Evolutionary conservation across 2,113 vertebrate species (phyloP).

Genomic region (Chaenocephalus aceratus): DNA sequence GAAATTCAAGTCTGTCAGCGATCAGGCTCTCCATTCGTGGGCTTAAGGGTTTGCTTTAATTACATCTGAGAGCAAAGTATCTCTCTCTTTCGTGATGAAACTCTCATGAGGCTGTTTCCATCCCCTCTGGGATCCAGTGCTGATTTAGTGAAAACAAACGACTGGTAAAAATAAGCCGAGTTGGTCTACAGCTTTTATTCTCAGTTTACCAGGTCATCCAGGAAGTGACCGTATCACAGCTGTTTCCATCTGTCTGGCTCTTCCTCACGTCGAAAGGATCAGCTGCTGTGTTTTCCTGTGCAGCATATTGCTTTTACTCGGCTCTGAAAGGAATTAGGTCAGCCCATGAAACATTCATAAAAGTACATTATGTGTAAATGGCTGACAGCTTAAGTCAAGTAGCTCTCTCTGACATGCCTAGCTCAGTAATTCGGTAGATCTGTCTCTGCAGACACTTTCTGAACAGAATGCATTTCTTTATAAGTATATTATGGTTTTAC

Average conservation of each 20-base stretch:
- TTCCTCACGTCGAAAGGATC: constrained; percentile 45
- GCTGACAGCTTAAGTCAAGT: constrained; percentile 69
- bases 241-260: constrained; percentile 3
- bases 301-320: constrained; percentile 61
- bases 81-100: constrained; percentile 26
- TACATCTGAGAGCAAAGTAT: constrained; percentile 55
- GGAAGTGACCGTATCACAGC: constrained; percentile 41
- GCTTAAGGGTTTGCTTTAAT: constrained; percentile 65
- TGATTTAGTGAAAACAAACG: constrained; percentile 48
- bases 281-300: constrained; percentile 63
- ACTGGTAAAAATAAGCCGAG: constrained; percentile 30
- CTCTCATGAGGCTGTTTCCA: constrained; percentile 15
- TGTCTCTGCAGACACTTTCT: constrained; percentile 11
- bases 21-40: constrained; percentile 41
- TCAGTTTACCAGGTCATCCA: constrained; percentile 9
- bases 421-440: constrained; percentile 54
- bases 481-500: background rate
- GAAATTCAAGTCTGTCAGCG: constrained; percentile 37
- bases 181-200: constrained; percentile 11
- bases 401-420: constrained; percentile 20
- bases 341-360: constrained; percentile 77
- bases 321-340: constrained; percentile 78
- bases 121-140: constrained; percentile 40
- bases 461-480: background rate
- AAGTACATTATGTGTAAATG: constrained; percentile 76